Base-by-base conservation (phyloP, 2,113 vertebrate genomes). In the Sisor rabdophorus region DNA sequence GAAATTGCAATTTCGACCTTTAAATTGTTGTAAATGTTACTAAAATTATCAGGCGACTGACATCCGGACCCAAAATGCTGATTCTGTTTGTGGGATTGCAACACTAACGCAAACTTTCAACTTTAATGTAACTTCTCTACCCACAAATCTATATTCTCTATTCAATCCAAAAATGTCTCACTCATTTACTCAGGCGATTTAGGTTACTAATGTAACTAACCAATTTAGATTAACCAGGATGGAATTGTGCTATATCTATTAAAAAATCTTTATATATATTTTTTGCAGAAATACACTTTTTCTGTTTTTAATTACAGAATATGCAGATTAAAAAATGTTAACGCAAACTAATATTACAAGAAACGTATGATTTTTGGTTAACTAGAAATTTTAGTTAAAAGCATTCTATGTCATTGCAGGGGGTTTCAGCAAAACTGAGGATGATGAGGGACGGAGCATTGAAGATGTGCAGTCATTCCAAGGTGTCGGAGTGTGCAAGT, bases 401-500 rank as follows among this genome's bases (percentile, higher is more conserved):
- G n/a, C 16, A 50, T 68, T 48, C 1, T 26, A 9, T 50, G 1
- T 52, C 1, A 20, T 77, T 85, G 61, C 88, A 98, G 95, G 95
- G 90, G 93, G 92, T 79, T 93, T 92, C 76, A 84, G 92, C 32
- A 95, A 94, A 82, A 84, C 91, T 40, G 93, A 93, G 78, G 93
- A 95, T 76, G 93, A 91, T 55, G 95, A 95, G 17, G 91, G 92
- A 5, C 92, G 87, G 67, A 85, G 88, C 28, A 85, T 87, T 0
- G 92, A 91, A 40, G 88, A 87, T 17, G 84, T 91, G 0, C 93
- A 92, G 83, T 87, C 90, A 0, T 89, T 94, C 78, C 91, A 89
- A 58, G 96, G 96, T 44, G 89, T 91, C 65, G 96, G 97, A 54
- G 89, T 95, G 87, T 98, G 97, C 81, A 99, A 98, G 63, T 99